These are phyloP conservation scores for Grammomys dolichurus DNA, from an alignment of 2,113 vertebrate species.

Conservation along the genomic window DNA sequence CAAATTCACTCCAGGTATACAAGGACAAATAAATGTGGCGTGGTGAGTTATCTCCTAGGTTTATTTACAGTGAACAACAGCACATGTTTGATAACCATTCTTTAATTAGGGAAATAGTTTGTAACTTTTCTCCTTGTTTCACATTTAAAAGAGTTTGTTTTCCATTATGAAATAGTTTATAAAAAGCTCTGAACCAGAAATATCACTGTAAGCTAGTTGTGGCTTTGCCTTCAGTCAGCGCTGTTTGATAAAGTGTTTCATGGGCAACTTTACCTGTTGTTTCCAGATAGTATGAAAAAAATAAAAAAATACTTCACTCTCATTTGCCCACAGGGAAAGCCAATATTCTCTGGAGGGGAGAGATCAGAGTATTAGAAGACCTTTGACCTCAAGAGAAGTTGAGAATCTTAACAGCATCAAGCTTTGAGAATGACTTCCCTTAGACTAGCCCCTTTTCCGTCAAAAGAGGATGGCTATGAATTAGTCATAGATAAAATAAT, in stretches of 20 bases:
- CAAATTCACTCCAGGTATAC: constrained; percentile 66
- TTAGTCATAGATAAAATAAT: neutral
- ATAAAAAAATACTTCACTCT: neutral
- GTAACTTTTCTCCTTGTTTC: constrained; percentile 69
- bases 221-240: constrained; percentile 53
- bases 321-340: neutral
- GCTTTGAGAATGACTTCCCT: neutral
- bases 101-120: constrained; percentile 73
- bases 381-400: neutral
- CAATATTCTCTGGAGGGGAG: neutral
- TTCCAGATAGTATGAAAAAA: constrained; percentile 45
- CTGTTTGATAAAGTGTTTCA: constrained; percentile 60
- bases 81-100: constrained; percentile 75
- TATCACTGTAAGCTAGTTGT: constrained; percentile 65
- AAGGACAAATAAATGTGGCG: constrained; percentile 69
- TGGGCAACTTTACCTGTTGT: constrained; percentile 37
- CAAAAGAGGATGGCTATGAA: neutral
- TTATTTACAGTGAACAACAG: constrained; percentile 71
- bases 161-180: constrained; percentile 76
- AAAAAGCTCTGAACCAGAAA: constrained; percentile 72
- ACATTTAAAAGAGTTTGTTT: constrained; percentile 78
- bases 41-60: constrained; percentile 62
- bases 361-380: neutral
- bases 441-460: neutral
- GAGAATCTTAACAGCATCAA: neutral